Percentiles rank a stretch among this genome's conserved stretches.
phyloP scores from a whole-genome alignment of 2,888 invertebrate species.

The Amphipoea lucens region DNA sequence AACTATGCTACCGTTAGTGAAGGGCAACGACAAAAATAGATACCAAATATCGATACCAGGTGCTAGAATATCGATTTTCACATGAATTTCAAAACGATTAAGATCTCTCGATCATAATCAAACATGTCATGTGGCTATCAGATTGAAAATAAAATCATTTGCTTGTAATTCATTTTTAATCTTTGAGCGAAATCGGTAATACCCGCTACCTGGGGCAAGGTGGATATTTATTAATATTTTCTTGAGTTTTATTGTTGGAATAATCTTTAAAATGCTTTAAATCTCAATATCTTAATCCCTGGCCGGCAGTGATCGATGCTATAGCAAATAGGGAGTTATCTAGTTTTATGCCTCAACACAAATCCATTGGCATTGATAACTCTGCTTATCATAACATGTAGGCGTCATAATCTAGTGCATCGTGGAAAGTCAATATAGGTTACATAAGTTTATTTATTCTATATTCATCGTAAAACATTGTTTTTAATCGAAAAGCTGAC shows the following conservation, averaged over 20 bases:
- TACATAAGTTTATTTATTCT: slow-evolving; percentile 46
- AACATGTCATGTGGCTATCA: slow-evolving; percentile 57
- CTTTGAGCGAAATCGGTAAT: slow-evolving; percentile 33
- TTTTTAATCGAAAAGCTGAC: not conserved
- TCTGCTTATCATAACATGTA: slow-evolving; percentile 69
- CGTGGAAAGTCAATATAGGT: slow-evolving; percentile 56
- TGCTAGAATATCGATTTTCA: slow-evolving; percentile 56
- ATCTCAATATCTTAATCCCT: slow-evolving; percentile 80
- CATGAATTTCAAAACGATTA: slow-evolving; percentile 55
- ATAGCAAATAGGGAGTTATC: slow-evolving; percentile 68
- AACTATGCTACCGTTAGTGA: slow-evolving; percentile 56
- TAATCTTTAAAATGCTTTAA: slow-evolving; percentile 71
- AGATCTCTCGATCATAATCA: slow-evolving; percentile 57
- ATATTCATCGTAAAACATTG: not conserved
- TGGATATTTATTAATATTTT: slow-evolving; percentile 54
- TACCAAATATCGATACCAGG: slow-evolving; percentile 53
- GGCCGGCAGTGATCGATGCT: slow-evolving; percentile 80
- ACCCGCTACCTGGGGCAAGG: slow-evolving; percentile 46
- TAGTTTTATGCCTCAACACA: slow-evolving; percentile 66
- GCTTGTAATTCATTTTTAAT: slow-evolving; percentile 64
- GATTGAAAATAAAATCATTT: slow-evolving; percentile 67
- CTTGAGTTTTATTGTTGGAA: slow-evolving; percentile 59
- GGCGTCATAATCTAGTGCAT: slow-evolving; percentile 67
- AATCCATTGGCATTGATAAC: slow-evolving; percentile 73
- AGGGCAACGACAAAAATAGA: slow-evolving; percentile 48